Base-by-base conservation (phyloP, 1,140 invertebrate genomes). In the Caenorhabditis inopinata region DNA sequence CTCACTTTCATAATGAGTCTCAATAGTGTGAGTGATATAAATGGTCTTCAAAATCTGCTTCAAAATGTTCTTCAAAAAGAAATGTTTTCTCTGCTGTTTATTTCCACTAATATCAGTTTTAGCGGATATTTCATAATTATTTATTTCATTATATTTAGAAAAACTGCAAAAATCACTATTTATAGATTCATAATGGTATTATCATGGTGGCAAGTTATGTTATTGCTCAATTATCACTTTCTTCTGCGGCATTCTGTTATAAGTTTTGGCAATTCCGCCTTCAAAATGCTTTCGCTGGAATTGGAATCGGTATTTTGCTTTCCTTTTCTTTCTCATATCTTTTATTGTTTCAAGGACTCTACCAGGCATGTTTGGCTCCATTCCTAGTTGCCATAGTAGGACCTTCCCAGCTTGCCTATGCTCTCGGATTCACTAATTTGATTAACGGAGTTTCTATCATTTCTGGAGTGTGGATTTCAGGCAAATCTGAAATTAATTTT, bases 251-350 rank as follows among this genome's bases (percentile, higher is more conserved):
- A 6, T 79, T 49, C 62, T 79, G 78, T 47, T 79, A 79, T 38
- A 42, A 38, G 7, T 14, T 79, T 18, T 79, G 78, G 78, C 51
- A 38, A 27, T 79, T 79, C 23, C 29, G 78, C 49, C 14, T 51
- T n/a, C 78, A 79, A 58, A 79, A 79, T 45, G 62, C 58, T 2
- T 79, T 79, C 46, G 62, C 78, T 74, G 78, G 78, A 9, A 49
- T 79, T 73, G 78, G 78, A 49, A 79, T 79, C 1, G 78, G 78
- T 79, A 23, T 25, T 2, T 11, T 9, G 0, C 16, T n/a, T 9
- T 7, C 1, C 16, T 75, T 47, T 75, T 6, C 3, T 9, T 5
- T 4, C 18, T 47, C 4, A 45, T 53, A 53, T 53, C 2, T 29
- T 23, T 18, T 23, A 14, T 6, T 4, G 5, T 46, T 79, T 47